Evolutionary conservation across 2,888 invertebrate species (phyloP), one percentile per base, ranked within the genome.

Genomic region (Diogma glabrata): DNA sequence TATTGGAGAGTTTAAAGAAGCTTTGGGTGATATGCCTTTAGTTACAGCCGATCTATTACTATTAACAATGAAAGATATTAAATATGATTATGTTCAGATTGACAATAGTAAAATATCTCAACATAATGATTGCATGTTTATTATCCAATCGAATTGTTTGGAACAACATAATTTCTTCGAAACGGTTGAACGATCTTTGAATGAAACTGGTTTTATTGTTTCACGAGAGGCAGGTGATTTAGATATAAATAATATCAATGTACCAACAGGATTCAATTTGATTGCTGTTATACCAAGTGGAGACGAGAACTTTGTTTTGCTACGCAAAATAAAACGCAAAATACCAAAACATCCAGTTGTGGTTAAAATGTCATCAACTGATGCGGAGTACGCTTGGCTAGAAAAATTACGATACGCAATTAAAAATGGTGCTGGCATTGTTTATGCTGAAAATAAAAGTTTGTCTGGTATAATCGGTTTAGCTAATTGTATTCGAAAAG

Each of bases 381-480:
- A 67, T 51, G 51, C 33, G 0, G 56, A 57, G n/a, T 67, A 63
- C 16, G 55, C 60, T 4, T 71, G 71, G 71, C 53, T 71, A 8
- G 52, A 59, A 7, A 53, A 60, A 26, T 57, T 67, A 3, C 64
- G 69, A 54, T 49, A 61, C 6, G 61, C 61, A 1, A 53, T 68
- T 1, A 48, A 53, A 19, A 65, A 62, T 47, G 60, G 57, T 9
- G 53, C 62, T 0, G 20, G 20, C 8, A 60, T 84, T 2, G 71
- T 86, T 1, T 63, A 86, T 17, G 72, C 80, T 2, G 78, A 83
- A 64, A 77, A 79, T 56, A 80, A 84, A 51, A 72, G 75, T 3
- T 71, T 80, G 7, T 87, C 77, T 63, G 97, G 97, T 12, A 72
- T 94, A 1, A 65, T 92, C 19, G 97, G 96, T n/a, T 70, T 95